These are phyloP conservation scores for Zosterops hypoxanthus DNA, from an alignment of 2,113 vertebrate species.

Conservation along the genomic window DNA sequence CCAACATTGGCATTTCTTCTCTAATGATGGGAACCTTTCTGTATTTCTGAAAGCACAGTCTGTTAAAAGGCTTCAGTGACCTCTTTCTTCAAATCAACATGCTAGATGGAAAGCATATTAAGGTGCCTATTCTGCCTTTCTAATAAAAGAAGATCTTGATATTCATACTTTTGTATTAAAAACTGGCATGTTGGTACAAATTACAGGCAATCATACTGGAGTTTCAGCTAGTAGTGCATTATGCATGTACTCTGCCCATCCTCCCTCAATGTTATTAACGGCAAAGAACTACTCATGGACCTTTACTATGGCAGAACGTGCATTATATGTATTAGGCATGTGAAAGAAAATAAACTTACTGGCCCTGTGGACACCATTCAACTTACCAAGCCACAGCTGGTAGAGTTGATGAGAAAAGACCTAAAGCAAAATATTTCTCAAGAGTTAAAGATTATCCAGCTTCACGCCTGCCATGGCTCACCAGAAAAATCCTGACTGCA, in stretches of 20 bases:
- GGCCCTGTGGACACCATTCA: neutral
- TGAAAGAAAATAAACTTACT: neutral
- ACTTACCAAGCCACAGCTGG: neutral
- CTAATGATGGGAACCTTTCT: neutral
- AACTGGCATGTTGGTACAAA: neutral
- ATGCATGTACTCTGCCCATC: neutral
- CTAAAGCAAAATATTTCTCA: neutral
- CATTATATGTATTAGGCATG: neutral
- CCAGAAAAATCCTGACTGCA: neutral
- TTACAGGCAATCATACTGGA: neutral
- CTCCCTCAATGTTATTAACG: neutral
- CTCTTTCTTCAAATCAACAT: neutral
- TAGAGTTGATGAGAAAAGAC: neutral
- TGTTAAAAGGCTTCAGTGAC: neutral
- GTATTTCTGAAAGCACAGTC: neutral
- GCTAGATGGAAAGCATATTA: neutral
- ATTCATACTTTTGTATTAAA: neutral
- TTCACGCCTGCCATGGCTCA: neutral
- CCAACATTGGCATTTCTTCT: neutral
- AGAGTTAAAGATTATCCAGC: neutral
- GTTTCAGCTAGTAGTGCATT: neutral
- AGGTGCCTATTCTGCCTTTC: neutral
- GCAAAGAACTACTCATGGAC: neutral
- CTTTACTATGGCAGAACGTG: neutral
- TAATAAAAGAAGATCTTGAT: neutral